These are phyloP conservation scores for Pangasius krempfi DNA, from an alignment of 2,797 vertebrate genomes.

Conservation along the genomic window DNA sequence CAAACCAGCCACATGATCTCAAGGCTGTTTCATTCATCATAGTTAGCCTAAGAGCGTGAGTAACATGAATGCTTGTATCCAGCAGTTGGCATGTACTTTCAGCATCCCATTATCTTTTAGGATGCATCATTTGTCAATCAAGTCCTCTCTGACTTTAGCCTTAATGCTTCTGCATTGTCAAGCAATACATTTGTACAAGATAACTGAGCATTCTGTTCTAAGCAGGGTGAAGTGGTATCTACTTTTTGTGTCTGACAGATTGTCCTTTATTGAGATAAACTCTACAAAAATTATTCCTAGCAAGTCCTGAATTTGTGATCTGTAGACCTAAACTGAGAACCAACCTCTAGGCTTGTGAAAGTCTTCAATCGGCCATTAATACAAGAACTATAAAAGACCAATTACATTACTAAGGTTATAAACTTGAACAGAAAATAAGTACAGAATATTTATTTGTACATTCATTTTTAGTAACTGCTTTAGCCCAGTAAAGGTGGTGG, in stretches of 20 bases:
- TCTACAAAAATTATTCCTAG: not conserved
- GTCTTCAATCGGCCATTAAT: not conserved
- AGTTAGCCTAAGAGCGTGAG: not conserved
- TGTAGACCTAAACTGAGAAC: not conserved
- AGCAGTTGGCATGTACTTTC: slow-evolving; percentile 28
- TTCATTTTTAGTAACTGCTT: not conserved
- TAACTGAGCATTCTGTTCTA: slow-evolving; percentile 3
- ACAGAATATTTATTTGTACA: not conserved
- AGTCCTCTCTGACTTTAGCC: not conserved
- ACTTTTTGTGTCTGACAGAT: not conserved
- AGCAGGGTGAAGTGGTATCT: not conserved
- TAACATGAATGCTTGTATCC: slow-evolving; percentile 16
- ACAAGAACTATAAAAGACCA: not conserved
- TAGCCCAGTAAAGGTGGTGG: not conserved
- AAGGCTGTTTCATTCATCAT: slow-evolving; percentile 55
- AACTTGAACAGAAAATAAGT: not conserved
- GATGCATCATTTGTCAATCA: slow-evolving; percentile 38
- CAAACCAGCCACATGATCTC: slow-evolving; percentile 32
- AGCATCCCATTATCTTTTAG: slow-evolving; percentile 36
- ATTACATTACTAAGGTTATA: too few relatives aligned
- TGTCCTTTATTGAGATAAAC: not conserved
- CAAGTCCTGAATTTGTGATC: not conserved
- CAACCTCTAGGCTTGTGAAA: not conserved
- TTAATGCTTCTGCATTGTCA: not conserved
- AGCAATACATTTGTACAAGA: not conserved